phyloP scores from a whole-genome alignment of 2,797 vertebrate genomes.

The Tapirus indicus region DNA sequence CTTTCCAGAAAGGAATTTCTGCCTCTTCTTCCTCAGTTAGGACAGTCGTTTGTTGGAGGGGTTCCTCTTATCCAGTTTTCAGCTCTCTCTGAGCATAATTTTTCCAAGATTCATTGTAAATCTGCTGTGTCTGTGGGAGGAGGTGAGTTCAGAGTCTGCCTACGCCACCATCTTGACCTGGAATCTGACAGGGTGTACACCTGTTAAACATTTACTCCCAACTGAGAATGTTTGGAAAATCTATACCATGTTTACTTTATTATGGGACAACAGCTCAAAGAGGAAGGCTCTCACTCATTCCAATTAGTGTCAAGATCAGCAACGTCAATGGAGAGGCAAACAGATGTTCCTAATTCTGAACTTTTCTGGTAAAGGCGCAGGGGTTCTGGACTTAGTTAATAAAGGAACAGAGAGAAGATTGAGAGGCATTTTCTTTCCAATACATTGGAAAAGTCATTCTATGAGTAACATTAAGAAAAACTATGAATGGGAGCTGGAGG shows the following conservation, averaged over 20 bases:
- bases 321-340: background rate
- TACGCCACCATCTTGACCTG: too few species aligned
- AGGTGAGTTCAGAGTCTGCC: too few species aligned
- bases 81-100: too few species aligned
- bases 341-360: background rate
- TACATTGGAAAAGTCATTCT: background rate
- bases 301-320: background rate
- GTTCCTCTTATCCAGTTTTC: too few species aligned
- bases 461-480: background rate
- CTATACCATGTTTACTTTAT: conserved; percentile 62
- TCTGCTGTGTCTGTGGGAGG: too few species aligned
- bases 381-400: conserved; percentile 10
- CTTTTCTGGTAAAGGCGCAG: background rate
- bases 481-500: background rate
- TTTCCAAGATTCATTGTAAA: too few species aligned
- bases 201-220: conserved; percentile 45
- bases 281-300: background rate
- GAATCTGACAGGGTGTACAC: background rate
- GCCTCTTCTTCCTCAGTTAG: too few species aligned
- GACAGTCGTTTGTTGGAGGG: too few species aligned
- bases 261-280: conserved; percentile 40
- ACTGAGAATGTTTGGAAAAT: conserved; percentile 28
- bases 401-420: background rate
- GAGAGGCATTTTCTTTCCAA: background rate
- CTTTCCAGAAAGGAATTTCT: too few species aligned